Evolutionary conservation across 1,140 invertebrate species (phyloP).

Genomic region (Ruditapes philippinarum): DNA sequence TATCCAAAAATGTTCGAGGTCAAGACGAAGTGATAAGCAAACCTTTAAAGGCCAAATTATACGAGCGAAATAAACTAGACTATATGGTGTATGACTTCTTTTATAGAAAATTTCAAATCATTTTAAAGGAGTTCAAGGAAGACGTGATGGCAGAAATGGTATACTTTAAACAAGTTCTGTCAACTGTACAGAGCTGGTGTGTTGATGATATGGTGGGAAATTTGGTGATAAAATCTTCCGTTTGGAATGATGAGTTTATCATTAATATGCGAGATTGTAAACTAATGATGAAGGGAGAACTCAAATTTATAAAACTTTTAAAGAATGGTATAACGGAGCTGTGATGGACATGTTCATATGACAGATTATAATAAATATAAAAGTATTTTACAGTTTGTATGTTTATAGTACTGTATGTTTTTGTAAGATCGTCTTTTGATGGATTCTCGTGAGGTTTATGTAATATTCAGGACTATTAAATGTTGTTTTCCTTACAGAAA

Average conservation of each 20-base stretch:
- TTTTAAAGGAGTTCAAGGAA: slow-evolving; percentile 36
- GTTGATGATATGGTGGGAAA: not conserved
- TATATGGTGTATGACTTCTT: slow-evolving; percentile 70
- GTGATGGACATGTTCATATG: too few species aligned
- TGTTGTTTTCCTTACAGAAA: too few species aligned
- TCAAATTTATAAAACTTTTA: not conserved
- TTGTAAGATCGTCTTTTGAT: too few species aligned
- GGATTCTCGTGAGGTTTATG: too few species aligned
- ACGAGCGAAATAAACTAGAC: slow-evolving; percentile 58
- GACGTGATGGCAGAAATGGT: slow-evolving; percentile 47
- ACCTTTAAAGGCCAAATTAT: slow-evolving; percentile 8
- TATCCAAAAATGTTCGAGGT: slow-evolving; percentile 55
- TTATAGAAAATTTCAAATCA: slow-evolving; percentile 44
- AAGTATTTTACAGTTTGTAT: too few species aligned
- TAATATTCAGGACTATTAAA: too few species aligned
- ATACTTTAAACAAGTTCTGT: slow-evolving; percentile 14
- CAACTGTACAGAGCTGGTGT: slow-evolving; percentile 51
- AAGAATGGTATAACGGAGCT: not conserved
- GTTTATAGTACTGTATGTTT: too few species aligned
- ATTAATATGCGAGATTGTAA: slow-evolving; percentile 30
- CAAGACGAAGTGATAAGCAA: not conserved
- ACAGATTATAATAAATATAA: too few species aligned
- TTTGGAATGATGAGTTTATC: slow-evolving; percentile 53
- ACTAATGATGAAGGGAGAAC: slow-evolving; percentile 37
- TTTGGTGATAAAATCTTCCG: slow-evolving; percentile 1